A percentile compares a stretch with the other conserved stretches of the same genome.
Evolutionary conservation across 1,140 invertebrate genomes (phyloP).

Genomic region (Drosophila pachea): DNA sequence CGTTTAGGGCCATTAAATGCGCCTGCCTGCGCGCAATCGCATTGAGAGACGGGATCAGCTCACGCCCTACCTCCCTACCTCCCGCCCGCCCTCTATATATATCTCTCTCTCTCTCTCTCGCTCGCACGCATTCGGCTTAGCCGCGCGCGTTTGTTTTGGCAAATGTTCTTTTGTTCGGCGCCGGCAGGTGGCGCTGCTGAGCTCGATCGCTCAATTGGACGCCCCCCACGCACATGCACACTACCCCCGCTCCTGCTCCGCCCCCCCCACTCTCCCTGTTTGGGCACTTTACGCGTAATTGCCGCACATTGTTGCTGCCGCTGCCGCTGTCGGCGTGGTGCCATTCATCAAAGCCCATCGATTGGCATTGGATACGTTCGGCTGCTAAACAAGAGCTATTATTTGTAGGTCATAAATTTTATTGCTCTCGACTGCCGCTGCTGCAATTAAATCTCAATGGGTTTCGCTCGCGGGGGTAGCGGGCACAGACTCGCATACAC

Average conservation of each 20-base stretch:
- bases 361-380: constrained; percentile 38
- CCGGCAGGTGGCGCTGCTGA: constrained; percentile 34
- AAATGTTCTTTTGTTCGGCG: constrained; percentile 19
- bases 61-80: constrained; percentile 12
- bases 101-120: neutral
- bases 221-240: constrained; percentile 11
- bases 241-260: neutral
- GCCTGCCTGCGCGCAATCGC: constrained; percentile 10
- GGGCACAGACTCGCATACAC: too few species aligned
- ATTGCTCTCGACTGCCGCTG: constrained; percentile 78
- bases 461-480: neutral
- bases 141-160: neutral
- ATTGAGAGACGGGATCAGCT: constrained; percentile 24
- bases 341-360: constrained; percentile 68
- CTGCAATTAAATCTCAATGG: constrained; percentile 78
- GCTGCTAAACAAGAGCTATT: constrained; percentile 65
- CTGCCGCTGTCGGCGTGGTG: constrained; percentile 24
- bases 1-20: constrained; percentile 45
- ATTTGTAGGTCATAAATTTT: constrained; percentile 79
- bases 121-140: constrained; percentile 1
- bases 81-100: neutral
- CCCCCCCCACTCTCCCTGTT: constrained; percentile 23
- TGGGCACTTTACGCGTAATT: constrained; percentile 66
- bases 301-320: constrained; percentile 47
- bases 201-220: constrained; percentile 19